These are phyloP conservation scores for Troides oblongomaculatus DNA, from an alignment of 2,888 invertebrate genomes.

Conservation along the genomic window DNA sequence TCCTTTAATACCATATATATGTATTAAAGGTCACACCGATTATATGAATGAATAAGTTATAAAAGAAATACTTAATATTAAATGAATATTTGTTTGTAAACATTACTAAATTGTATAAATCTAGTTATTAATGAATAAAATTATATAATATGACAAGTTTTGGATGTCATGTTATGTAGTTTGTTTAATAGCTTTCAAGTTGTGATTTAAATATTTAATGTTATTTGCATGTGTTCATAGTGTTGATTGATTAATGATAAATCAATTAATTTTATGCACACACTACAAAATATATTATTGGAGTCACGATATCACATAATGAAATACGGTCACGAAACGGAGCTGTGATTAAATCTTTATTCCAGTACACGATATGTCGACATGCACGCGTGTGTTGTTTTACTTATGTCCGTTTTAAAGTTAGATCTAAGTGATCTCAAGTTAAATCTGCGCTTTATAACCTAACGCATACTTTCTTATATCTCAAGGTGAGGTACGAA, in stretches of 20 bases:
- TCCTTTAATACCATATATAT: too few species aligned
- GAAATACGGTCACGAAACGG: slow-evolving; percentile 52
- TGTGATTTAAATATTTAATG: neutral
- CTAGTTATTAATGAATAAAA: too few species aligned
- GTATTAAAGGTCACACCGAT: too few species aligned
- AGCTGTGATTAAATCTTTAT: slow-evolving; percentile 40
- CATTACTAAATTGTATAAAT: too few species aligned
- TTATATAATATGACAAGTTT: too few species aligned
- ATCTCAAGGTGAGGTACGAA: neutral
- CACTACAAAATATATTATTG: slow-evolving; percentile 32
- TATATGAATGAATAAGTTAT: too few species aligned
- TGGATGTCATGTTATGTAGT: neutral
- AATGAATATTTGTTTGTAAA: too few species aligned
- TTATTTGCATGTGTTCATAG: neutral
- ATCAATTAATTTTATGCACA: slow-evolving; percentile 37
- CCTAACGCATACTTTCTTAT: neutral
- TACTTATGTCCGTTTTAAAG: neutral
- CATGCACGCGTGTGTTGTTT: slow-evolving; percentile 15
- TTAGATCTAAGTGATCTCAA: neutral
- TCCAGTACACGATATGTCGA: slow-evolving; percentile 31
- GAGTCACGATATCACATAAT: slow-evolving; percentile 31
- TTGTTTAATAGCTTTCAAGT: neutral
- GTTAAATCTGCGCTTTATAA: neutral
- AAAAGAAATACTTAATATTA: too few species aligned
- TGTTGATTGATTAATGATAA: slow-evolving; percentile 42